Percentiles rank a stretch among this genome's conserved stretches.
Evolutionary conservation across 2,888 invertebrate genomes (phyloP).

Genomic region (Electrophaes corylata): DNA sequence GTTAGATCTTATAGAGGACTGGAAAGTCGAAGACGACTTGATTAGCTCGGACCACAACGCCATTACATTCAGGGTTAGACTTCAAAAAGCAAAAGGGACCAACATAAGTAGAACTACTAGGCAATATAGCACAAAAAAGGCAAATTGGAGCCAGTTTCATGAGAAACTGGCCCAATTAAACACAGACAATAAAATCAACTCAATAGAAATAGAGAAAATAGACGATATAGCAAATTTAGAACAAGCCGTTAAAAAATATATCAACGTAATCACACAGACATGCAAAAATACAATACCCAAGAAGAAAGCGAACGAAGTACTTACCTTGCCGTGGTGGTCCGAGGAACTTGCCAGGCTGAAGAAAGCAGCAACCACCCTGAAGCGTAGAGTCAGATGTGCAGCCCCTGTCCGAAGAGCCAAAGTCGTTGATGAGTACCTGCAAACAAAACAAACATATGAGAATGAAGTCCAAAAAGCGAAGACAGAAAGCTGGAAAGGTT

Average conservation of each 20-base stretch:
- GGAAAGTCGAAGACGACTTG: too few relatives aligned
- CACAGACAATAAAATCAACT: background rate
- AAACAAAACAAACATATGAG: conserved; percentile 16
- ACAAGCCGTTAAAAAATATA: background rate
- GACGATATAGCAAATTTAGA: conserved; percentile 10
- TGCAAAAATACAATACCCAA: too few relatives aligned
- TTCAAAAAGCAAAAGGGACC: too few relatives aligned
- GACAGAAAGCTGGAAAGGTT: conserved; percentile 34
- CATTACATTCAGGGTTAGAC: too few relatives aligned
- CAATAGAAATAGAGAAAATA: conserved; percentile 15
- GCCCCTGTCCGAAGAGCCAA: conserved; percentile 4
- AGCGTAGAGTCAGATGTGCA: conserved; percentile 4
- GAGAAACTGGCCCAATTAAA: background rate
- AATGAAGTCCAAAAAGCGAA: conserved; percentile 10
- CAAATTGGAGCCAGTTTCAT: background rate
- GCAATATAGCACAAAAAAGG: too few relatives aligned
- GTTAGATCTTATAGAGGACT: too few relatives aligned
- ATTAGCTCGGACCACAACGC: too few relatives aligned
- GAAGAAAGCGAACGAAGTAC: background rate
- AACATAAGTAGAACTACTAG: too few relatives aligned
- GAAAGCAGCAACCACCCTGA: background rate
- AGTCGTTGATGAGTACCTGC: conserved; percentile 16
- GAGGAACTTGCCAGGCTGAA: conserved; percentile 9
- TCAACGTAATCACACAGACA: too few relatives aligned
- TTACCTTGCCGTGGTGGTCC: conserved; percentile 28